Evolutionary conservation across 2,888 invertebrate species (phyloP).

Genomic region (Cosmia pyralina): DNA sequence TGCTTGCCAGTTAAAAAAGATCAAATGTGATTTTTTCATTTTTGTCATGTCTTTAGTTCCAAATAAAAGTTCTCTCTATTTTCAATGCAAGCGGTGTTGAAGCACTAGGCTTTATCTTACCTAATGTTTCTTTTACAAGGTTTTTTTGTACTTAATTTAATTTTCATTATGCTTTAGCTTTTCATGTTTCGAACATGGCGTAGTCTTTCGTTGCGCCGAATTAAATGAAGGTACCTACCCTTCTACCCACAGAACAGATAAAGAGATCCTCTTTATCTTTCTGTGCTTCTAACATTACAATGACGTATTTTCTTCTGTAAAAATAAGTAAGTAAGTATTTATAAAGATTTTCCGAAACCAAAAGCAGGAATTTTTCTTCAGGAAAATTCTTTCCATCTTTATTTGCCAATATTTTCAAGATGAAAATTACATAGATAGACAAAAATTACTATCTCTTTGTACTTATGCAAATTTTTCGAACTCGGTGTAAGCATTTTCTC

Average conservation of each 20-base stretch:
- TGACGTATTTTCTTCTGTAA: not conserved
- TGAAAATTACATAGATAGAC: slow-evolving; percentile 21
- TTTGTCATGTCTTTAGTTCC: not conserved
- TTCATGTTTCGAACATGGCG: too few relatives aligned
- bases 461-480: slow-evolving; percentile 55
- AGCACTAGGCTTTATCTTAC: too few relatives aligned
- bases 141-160: too few relatives aligned
- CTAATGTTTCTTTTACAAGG: not conserved
- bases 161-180: too few relatives aligned
- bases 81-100: not conserved
- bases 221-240: too few relatives aligned
- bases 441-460: slow-evolving; percentile 52
- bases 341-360: not conserved
- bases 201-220: too few relatives aligned
- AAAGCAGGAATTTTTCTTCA: not conserved
- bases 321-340: not conserved
- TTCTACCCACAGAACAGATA: too few relatives aligned
- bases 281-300: too few relatives aligned
- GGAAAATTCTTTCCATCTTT: not conserved
- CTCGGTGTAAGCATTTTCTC: slow-evolving; percentile 57
- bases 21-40: not conserved
- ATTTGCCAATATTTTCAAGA: slow-evolving; percentile 16
- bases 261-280: too few relatives aligned
- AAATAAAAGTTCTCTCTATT: not conserved
- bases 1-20: not conserved